Conservation (phyloP, 1,140 invertebrate genomes). For the Reticulitermes speratus region DNA sequence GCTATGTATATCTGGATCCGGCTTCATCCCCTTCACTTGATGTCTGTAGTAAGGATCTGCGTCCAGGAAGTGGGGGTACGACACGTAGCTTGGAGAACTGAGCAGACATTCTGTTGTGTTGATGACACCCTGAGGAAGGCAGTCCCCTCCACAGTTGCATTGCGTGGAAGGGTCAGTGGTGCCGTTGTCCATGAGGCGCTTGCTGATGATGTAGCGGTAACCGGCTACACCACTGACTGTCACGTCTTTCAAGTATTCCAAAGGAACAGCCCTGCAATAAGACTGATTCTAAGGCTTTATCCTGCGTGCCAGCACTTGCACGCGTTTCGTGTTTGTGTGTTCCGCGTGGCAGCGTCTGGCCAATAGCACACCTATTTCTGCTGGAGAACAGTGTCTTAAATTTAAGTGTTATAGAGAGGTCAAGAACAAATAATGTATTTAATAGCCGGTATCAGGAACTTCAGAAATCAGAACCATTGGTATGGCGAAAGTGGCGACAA, state of each 20-base stretch:
- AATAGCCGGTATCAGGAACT: too few relatives aligned
- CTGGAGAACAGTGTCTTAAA: too few relatives aligned
- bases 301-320: too few relatives aligned
- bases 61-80: conserved; percentile 83
- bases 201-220: conserved; percentile 58
- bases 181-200: conserved; percentile 67
- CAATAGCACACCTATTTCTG: too few relatives aligned
- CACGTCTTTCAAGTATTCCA: conserved; percentile 44
- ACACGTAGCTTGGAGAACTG: conserved; percentile 76
- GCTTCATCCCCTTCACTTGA: conserved; percentile 66
- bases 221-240: conserved; percentile 55
- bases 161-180: conserved; percentile 57
- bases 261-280: not conserved
- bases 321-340: too few relatives aligned
- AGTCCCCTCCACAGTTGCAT: conserved; percentile 54
- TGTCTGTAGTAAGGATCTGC: conserved; percentile 67
- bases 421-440: too few relatives aligned
- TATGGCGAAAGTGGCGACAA: too few relatives aligned
- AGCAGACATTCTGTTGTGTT: conserved; percentile 69
- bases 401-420: too few relatives aligned
- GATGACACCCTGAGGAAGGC: conserved; percentile 57
- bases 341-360: too few relatives aligned
- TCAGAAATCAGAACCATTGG: too few relatives aligned
- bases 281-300: too few relatives aligned
- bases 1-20: conserved; percentile 65